Base-by-base conservation (phyloP, 2,888 invertebrate species). In the Synergus umbraculus region DNA sequence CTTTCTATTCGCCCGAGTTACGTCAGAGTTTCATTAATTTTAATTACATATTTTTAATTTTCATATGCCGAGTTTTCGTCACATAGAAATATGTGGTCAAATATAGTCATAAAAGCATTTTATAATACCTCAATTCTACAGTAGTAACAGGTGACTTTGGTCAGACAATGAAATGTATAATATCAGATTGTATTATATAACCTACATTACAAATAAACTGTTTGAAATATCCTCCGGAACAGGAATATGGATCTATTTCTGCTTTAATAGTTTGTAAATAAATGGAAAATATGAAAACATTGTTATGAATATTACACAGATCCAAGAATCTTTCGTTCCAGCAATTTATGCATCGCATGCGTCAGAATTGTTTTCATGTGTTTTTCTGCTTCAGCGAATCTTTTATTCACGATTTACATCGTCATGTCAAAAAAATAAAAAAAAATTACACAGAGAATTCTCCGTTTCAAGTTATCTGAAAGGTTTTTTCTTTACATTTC, bases 11-110 rank as follows among this genome's bases (percentile, higher is more conserved):
- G 67, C 82, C 79, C 84, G 85, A 81, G 84, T 86, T 84, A 86
- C 85, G 87, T 85, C 85, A 85, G 85, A 83, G 85, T 89, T 90
- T 89, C 89, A 89, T 90, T 90, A 89, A 89, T 90, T 90, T 90
- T 89, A 90, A 90, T 90, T 88, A 89, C 88, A 89, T 88, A 88
- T 88, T 87, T 85, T 89, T 88, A 87, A 88, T 87, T 88, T 87
- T 22, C 22, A 22, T 10, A 60, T 60, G 18, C 1, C 22, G 4
- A 60, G 60, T 60, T 9, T 3, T 22, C 10, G 4, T 8, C 2
- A 49, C 49, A 49, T 12, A 60, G 18, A 60, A 60, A 10, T 2
- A 12, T 46, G 46, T 5, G 12, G 12, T 46, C 8, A 8, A 12
- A 46, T 46, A 29, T 46, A 29, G 29, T 29, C 3, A 29, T 29